These are phyloP conservation scores for Agrotis puta DNA, from an alignment of 2,888 invertebrate species.

Conservation along the genomic window DNA sequence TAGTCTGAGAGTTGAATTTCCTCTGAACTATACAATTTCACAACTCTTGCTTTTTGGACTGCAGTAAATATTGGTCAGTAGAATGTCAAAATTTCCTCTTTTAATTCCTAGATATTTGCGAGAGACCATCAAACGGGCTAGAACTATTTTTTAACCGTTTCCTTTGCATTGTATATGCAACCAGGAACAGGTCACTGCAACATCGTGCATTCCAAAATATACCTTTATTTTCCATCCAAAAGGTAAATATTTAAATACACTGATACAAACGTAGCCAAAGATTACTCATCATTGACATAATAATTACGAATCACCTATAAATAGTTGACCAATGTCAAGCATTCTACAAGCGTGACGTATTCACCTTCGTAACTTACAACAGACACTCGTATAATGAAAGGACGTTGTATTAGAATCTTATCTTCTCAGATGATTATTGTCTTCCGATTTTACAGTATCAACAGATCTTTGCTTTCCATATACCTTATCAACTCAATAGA, in stretches of 20 bases:
- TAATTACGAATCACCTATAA: slow-evolving; percentile 58
- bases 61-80: too few species aligned
- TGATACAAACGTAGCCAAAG: slow-evolving; percentile 14
- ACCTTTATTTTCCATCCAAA: background rate
- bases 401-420: slow-evolving; percentile 10
- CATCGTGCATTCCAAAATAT: background rate
- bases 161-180: too few species aligned
- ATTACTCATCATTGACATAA: slow-evolving; percentile 57
- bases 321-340: slow-evolving; percentile 55
- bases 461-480: background rate
- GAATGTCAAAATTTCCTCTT: too few species aligned
- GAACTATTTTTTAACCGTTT: too few species aligned
- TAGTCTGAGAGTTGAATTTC: background rate
- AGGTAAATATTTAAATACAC: slow-evolving; percentile 24
- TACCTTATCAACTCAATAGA: background rate
- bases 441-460: background rate
- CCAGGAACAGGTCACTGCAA: too few species aligned
- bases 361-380: slow-evolving; percentile 12
- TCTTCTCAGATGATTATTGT: background rate
- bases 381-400: slow-evolving; percentile 11
- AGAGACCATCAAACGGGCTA: too few species aligned
- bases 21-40: background rate
- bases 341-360: slow-evolving; percentile 30
- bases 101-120: too few species aligned
- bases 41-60: background rate